These are phyloP conservation scores for Cercocebus atys DNA, from an alignment of 2,113 vertebrate species.

Conservation along the genomic window DNA sequence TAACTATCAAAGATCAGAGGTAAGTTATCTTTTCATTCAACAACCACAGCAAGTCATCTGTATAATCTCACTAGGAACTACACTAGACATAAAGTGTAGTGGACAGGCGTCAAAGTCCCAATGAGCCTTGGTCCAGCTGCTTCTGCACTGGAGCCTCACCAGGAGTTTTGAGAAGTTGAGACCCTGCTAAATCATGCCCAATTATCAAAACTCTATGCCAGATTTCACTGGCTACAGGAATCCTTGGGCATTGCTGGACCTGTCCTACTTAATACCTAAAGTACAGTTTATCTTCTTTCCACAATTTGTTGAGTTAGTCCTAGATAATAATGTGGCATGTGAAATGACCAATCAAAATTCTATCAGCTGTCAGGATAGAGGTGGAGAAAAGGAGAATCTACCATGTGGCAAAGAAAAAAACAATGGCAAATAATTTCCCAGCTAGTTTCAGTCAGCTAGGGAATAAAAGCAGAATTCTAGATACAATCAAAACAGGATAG, in stretches of 20 bases:
- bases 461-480: conserved; percentile 27
- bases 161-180: not conserved
- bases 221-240: not conserved
- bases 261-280: not conserved
- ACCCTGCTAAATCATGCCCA: not conserved
- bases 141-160: not conserved
- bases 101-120: not conserved
- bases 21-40: not conserved
- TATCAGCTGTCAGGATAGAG: not conserved
- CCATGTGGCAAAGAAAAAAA: not conserved
- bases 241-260: not conserved
- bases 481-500: conserved; percentile 46
- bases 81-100: not conserved
- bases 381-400: not conserved
- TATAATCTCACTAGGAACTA: not conserved
- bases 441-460: conserved; percentile 37
- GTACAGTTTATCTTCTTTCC: not conserved
- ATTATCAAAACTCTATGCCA: not conserved
- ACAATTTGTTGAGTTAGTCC: not conserved
- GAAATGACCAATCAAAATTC: conserved; percentile 9
- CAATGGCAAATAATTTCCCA: not conserved
- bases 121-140: not conserved
- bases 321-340: not conserved
- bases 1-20: not conserved
- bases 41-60: not conserved